Conservation (phyloP, 2,888 invertebrate genomes). For the Pherbina coryleti region DNA sequence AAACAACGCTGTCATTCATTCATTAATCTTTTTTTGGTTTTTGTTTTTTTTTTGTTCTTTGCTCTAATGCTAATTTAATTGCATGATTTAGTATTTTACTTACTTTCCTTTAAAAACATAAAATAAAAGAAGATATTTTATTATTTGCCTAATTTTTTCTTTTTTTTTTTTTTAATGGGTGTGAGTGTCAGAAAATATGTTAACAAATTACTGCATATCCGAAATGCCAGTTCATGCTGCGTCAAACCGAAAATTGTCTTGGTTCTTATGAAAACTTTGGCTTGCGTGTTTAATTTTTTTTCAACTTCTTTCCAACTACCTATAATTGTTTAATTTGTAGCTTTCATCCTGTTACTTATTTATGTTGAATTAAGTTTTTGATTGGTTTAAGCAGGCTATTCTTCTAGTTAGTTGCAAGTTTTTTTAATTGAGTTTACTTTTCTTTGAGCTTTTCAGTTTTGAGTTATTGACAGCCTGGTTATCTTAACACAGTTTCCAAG, state of each 20-base stretch:
- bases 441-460: too few species aligned
- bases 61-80: conserved; percentile 48
- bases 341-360: too few species aligned
- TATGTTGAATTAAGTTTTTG: too few species aligned
- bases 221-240: conserved; percentile 18
- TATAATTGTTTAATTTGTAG: neutral
- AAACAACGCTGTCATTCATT: conserved; percentile 28
- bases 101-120: neutral
- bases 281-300: neutral
- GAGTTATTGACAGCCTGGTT: too few species aligned
- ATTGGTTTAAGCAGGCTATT: too few species aligned
- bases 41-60: neutral
- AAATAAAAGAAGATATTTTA: conserved; percentile 33
- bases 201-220: conserved; percentile 8
- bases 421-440: too few species aligned
- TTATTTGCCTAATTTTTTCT: conserved; percentile 20
- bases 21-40: conserved; percentile 64
- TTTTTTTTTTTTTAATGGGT: neutral
- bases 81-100: conserved; percentile 40
- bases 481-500: too few species aligned
- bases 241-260: neutral
- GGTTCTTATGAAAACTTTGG: neutral
- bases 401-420: too few species aligned
- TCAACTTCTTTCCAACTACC: neutral
- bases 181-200: neutral